These are phyloP conservation scores for Carassius gibelio DNA, from an alignment of 2,113 vertebrate genomes.

Conservation along the genomic window DNA sequence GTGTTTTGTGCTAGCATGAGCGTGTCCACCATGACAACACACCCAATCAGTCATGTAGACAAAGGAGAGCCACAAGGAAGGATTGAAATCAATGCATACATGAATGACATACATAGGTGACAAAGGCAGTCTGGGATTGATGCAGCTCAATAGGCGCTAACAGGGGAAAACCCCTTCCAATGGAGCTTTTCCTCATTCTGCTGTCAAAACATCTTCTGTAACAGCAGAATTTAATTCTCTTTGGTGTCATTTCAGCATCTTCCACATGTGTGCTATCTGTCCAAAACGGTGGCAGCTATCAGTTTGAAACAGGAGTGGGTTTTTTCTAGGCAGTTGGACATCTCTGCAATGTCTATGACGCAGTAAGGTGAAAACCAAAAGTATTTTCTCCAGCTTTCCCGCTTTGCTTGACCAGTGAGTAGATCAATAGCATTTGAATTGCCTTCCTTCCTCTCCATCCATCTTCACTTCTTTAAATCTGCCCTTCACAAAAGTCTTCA, in stretches of 20 bases:
- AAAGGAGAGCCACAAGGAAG: neutral
- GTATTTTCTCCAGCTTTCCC: neutral
- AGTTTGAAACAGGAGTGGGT: neutral
- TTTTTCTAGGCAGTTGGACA: neutral
- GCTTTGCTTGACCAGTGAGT: neutral
- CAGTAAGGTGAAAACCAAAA: neutral
- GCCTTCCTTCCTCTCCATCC: neutral
- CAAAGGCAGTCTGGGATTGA: slow-evolving; percentile 16
- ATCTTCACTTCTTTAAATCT: neutral
- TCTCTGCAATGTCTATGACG: neutral
- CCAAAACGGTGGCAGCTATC: slow-evolving; percentile 12
- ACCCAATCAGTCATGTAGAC: neutral
- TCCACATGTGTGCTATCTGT: neutral
- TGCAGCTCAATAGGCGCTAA: neutral
- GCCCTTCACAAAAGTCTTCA: neutral
- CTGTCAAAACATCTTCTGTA: neutral
- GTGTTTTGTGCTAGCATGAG: slow-evolving; percentile 25
- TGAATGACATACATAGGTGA: slow-evolving; percentile 33
- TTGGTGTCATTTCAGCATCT: slow-evolving; percentile 3
- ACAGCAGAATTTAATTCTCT: neutral
- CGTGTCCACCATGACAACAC: slow-evolving; percentile 13
- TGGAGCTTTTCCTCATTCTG: no score
- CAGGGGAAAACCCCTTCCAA: neutral
- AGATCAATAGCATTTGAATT: slow-evolving; percentile 4
- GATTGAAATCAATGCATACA: slow-evolving; percentile 45